Percentiles rank a stretch among this genome's conserved stretches.
These are phyloP conservation scores for Apodemus agrarius DNA, from an alignment of 2,797 vertebrate species.

Conservation along the genomic window DNA sequence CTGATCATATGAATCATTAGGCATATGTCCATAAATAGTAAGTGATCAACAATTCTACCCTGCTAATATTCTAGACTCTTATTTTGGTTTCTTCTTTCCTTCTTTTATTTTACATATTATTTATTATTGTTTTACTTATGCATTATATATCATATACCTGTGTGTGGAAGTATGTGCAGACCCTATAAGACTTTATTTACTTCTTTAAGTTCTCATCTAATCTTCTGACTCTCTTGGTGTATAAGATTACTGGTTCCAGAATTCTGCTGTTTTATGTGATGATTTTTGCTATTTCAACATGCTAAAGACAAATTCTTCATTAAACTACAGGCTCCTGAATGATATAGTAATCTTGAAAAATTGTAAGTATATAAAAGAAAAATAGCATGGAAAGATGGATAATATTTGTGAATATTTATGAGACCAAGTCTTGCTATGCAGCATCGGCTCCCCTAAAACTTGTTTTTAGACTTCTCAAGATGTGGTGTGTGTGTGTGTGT, in stretches of 20 bases:
- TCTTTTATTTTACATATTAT: neutral
- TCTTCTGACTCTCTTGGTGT: neutral
- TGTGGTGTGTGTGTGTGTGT: neutral
- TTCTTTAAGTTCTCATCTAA: neutral
- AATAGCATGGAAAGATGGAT: neutral
- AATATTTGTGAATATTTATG: neutral
- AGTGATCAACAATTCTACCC: neutral
- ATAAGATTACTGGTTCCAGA: neutral
- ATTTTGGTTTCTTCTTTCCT: neutral
- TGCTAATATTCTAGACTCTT: neutral
- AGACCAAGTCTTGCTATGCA: neutral
- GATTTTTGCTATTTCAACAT: neutral
- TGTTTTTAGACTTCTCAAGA: neutral
- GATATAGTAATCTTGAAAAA: neutral
- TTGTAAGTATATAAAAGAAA: neutral
- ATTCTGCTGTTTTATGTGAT: neutral
- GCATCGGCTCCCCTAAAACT: neutral
- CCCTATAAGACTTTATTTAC: neutral
- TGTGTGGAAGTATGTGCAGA: neutral
- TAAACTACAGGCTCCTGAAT: neutral
- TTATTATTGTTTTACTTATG: neutral
- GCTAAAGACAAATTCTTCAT: too few relatives aligned
- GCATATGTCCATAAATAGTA: neutral
- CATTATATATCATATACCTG: neutral
- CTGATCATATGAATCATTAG: neutral